phyloP scores from a whole-genome alignment of 2,888 invertebrate species.

The Philhelius pedissequus region DNA sequence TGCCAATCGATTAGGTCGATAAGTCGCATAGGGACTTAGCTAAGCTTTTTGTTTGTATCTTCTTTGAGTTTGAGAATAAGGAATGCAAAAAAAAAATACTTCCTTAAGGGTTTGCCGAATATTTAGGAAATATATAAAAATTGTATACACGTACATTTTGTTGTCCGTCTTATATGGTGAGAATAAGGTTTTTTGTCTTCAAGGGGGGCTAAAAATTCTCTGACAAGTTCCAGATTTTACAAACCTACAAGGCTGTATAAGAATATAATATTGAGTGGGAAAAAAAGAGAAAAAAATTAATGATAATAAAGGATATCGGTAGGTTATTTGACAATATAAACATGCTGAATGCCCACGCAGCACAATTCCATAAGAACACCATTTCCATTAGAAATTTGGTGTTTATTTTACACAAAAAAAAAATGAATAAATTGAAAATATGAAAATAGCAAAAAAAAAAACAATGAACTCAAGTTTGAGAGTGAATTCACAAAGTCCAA shows the following conservation, averaged over 20 bases:
- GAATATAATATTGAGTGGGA: not conserved
- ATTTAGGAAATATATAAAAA: not conserved
- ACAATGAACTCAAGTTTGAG: too few species aligned
- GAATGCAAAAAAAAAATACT: not conserved
- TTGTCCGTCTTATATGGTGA: not conserved
- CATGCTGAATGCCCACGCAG: not conserved
- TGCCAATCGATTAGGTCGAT: conserved; percentile 62
- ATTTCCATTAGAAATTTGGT: not conserved
- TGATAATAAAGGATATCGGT: conserved; percentile 13
- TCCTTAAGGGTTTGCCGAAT: not conserved
- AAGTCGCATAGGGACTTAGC: conserved; percentile 21
- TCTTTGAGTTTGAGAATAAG: not conserved
- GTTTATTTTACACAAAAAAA: not conserved
- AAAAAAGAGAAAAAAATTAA: not conserved
- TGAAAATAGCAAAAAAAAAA: not conserved
- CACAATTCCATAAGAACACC: not conserved
- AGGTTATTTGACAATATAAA: conserved; percentile 11
- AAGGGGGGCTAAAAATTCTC: not conserved
- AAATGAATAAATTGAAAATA: not conserved
- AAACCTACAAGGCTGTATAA: not conserved
- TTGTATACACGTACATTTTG: conserved; percentile 9
- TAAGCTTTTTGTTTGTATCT: not conserved
- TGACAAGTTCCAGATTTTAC: conserved; percentile 1
- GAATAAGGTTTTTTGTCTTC: conserved; percentile 7
- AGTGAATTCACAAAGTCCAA: too few species aligned